Evolutionary conservation across 2,797 vertebrate species (phyloP).

Genomic region (Phrynocephalus vlangalii): DNA sequence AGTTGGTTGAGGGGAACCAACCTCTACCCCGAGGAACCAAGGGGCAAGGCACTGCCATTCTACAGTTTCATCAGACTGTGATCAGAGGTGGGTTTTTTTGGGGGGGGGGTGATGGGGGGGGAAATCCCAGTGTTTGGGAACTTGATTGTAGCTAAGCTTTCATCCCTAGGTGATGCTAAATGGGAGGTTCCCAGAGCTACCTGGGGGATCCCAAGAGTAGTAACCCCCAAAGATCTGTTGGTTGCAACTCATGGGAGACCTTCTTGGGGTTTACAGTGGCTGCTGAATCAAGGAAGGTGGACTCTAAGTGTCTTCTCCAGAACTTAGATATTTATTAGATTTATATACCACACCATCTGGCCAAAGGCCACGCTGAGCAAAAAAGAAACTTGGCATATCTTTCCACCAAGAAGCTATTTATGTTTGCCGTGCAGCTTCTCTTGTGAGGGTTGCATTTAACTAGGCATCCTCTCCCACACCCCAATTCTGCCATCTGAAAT

Average conservation of each 20-base stretch:
- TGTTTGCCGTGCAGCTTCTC: not conserved
- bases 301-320: not conserved
- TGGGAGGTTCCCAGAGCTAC: too few relatives aligned
- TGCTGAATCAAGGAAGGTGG: not conserved
- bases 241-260: not conserved
- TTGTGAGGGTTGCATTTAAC: not conserved
- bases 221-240: too few relatives aligned
- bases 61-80: too few relatives aligned
- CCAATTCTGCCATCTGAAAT: not conserved
- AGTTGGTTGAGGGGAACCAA: not conserved
- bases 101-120: too few relatives aligned
- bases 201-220: too few relatives aligned
- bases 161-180: too few relatives aligned
- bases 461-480: too few relatives aligned
- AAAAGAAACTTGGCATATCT: not conserved
- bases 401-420: not conserved
- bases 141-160: not conserved
- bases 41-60: too few relatives aligned
- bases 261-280: not conserved
- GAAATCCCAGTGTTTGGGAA: not conserved
- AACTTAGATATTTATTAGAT: too few relatives aligned
- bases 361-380: too few relatives aligned
- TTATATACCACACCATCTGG: too few relatives aligned
- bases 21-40: not conserved
- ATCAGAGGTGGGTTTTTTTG: not conserved